A percentile compares a stretch with the other conserved stretches of the same genome.
phyloP scores from a whole-genome alignment of 1,140 invertebrate genomes.

The Lasioglossum albipes region DNA sequence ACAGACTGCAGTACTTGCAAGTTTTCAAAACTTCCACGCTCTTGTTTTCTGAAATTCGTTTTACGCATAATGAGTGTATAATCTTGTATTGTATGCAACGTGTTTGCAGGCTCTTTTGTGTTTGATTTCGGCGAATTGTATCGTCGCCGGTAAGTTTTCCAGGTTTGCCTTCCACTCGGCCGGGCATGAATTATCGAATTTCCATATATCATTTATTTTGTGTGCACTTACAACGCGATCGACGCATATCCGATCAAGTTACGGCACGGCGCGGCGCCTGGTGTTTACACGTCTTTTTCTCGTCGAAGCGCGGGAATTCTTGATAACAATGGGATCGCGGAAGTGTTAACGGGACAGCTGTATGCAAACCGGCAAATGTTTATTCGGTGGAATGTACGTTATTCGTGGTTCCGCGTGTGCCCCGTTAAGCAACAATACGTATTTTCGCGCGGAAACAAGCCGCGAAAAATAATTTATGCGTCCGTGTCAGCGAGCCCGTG shows the following conservation, averaged over 20 bases:
- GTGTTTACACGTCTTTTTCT: not conserved
- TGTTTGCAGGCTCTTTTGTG: too few species aligned
- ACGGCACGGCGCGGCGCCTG: not conserved
- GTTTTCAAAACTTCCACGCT: too few species aligned
- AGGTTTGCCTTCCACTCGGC: not conserved
- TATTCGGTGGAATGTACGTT: not conserved
- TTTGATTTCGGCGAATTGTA: too few species aligned
- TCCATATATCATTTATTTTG: too few species aligned
- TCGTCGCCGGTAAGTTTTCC: too few species aligned
- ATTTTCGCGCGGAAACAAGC: constrained; percentile 36
- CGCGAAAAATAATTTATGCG: constrained; percentile 56
- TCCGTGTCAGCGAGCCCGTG: not conserved
- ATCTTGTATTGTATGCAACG: too few species aligned
- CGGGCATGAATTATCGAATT: too few species aligned
- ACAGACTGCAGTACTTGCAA: too few species aligned
- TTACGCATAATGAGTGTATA: too few species aligned
- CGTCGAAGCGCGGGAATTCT: not conserved
- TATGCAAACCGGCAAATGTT: constrained; percentile 14
- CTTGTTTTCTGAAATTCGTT: too few species aligned
- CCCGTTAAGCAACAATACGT: constrained; percentile 38
- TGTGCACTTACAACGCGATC: too few species aligned
- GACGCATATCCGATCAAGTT: not conserved
- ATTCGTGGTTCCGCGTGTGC: not conserved
- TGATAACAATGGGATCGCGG: not conserved
- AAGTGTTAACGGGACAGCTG: not conserved